These are phyloP conservation scores for Fundulus diaphanus DNA, from an alignment of 2,797 vertebrate genomes.

Conservation along the genomic window DNA sequence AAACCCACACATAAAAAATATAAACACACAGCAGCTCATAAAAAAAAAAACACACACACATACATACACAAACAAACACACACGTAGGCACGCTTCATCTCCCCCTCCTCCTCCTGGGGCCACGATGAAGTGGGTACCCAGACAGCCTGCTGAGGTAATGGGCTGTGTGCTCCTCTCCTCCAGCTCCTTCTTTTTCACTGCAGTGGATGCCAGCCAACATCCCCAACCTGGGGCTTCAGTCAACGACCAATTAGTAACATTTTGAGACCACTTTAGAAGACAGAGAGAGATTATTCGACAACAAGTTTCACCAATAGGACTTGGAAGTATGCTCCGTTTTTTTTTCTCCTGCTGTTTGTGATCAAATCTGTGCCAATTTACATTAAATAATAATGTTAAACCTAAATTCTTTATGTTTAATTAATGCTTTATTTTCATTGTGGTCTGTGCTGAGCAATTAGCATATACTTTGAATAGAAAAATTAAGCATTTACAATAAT, in stretches of 20 bases:
- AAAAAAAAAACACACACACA: conserved; percentile 11
- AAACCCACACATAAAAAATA: conserved; percentile 35
- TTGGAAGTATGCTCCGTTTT: background rate
- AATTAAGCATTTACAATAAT: background rate
- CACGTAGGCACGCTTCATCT: conserved; percentile 17
- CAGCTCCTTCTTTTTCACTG: conserved; percentile 20
- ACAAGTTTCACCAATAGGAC: background rate
- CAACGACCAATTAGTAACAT: conserved; percentile 12
- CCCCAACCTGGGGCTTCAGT: conserved; percentile 25
- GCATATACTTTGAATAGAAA: background rate
- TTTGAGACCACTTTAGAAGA: conserved; percentile 4
- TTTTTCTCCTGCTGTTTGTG: background rate
- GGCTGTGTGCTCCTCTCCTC: conserved; percentile 36
- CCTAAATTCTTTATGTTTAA: background rate
- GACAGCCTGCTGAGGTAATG: conserved; percentile 62
- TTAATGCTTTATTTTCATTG: background rate
- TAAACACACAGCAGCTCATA: conserved; percentile 32
- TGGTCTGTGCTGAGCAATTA: background rate
- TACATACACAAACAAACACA: conserved; percentile 14
- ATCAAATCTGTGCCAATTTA: background rate
- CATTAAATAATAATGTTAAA: background rate
- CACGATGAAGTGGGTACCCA: conserved; percentile 50
- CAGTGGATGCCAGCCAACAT: conserved; percentile 32
- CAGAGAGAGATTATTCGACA: background rate
- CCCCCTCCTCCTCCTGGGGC: conserved; percentile 32